A percentile compares a stretch with the other conserved stretches of the same genome.
These are phyloP conservation scores for Noctua fimbriata DNA, from an alignment of 2,888 invertebrate genomes.

Conservation along the genomic window DNA sequence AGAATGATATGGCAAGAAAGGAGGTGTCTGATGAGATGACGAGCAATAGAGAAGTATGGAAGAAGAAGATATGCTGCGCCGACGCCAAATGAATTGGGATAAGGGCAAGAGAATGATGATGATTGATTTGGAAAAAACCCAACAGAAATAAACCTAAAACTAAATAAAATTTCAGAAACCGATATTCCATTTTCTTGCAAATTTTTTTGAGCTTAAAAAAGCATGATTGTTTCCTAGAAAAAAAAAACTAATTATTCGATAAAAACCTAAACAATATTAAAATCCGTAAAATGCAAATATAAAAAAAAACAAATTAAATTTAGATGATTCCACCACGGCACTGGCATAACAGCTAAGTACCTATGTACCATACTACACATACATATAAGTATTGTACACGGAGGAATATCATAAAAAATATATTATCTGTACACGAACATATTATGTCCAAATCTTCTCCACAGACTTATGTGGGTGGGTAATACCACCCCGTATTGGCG, in stretches of 20 bases:
- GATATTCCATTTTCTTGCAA: not conserved
- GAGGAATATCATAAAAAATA: constrained; percentile 62
- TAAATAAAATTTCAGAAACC: not conserved
- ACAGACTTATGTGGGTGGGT: constrained; percentile 68
- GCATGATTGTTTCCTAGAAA: too few relatives aligned
- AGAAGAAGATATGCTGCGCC: too few relatives aligned
- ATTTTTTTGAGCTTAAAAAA: not conserved
- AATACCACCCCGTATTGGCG: constrained; percentile 42
- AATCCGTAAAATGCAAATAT: not conserved
- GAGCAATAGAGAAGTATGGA: too few relatives aligned
- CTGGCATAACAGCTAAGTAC: constrained; percentile 12
- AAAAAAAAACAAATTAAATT: not conserved
- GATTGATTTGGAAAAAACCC: too few relatives aligned
- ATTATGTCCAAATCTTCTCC: constrained; percentile 75
- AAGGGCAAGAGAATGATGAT: too few relatives aligned
- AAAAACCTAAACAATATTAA: not conserved
- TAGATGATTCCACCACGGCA: not conserved
- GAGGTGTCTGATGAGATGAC: too few relatives aligned
- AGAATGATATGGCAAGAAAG: too few relatives aligned
- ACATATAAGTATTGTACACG: constrained; percentile 29
- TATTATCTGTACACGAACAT: constrained; percentile 71
- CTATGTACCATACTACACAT: constrained; percentile 14
- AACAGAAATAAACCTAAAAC: not conserved
- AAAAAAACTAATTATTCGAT: not conserved
- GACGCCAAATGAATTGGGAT: too few relatives aligned